phyloP scores from a whole-genome alignment of 2,888 invertebrate species.

The Saturnia pavonia region DNA sequence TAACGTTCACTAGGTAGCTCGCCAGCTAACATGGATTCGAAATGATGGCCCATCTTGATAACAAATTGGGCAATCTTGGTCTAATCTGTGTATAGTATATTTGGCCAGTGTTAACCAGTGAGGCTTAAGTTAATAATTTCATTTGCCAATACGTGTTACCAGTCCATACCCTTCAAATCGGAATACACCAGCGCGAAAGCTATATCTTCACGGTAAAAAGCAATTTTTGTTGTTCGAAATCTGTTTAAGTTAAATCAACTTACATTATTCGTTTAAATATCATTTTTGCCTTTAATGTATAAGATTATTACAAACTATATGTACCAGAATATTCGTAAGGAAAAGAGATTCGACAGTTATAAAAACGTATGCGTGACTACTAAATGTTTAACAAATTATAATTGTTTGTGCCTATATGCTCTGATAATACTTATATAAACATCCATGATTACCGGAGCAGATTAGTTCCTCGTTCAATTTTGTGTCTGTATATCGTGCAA shows the following conservation, averaged over 20 bases:
- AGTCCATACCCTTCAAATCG: not conserved
- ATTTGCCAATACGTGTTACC: not conserved
- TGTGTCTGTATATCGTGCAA: slow-evolving; percentile 5
- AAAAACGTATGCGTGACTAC: not conserved
- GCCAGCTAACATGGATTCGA: too few relatives aligned
- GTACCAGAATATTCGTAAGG: not conserved
- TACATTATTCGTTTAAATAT: not conserved
- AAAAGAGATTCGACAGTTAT: not conserved
- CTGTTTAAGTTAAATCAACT: not conserved
- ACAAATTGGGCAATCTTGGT: too few relatives aligned
- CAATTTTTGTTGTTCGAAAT: not conserved
- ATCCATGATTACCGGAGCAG: slow-evolving; percentile 10
- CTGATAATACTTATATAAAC: slow-evolving; percentile 5
- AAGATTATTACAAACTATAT: not conserved
- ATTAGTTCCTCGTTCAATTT: slow-evolving; percentile 18
- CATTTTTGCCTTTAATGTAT: not conserved
- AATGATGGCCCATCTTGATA: too few relatives aligned
- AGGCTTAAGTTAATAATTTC: not conserved
- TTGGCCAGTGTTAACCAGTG: not conserved
- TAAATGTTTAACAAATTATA: not conserved
- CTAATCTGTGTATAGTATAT: not conserved
- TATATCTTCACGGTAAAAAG: not conserved
- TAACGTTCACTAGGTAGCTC: too few relatives aligned
- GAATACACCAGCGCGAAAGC: not conserved
- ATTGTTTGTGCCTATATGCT: not conserved